A percentile compares a stretch with the other conserved stretches of the same genome.
These are phyloP conservation scores for Timandra comae DNA, from an alignment of 2,888 invertebrate genomes.

Conservation along the genomic window DNA sequence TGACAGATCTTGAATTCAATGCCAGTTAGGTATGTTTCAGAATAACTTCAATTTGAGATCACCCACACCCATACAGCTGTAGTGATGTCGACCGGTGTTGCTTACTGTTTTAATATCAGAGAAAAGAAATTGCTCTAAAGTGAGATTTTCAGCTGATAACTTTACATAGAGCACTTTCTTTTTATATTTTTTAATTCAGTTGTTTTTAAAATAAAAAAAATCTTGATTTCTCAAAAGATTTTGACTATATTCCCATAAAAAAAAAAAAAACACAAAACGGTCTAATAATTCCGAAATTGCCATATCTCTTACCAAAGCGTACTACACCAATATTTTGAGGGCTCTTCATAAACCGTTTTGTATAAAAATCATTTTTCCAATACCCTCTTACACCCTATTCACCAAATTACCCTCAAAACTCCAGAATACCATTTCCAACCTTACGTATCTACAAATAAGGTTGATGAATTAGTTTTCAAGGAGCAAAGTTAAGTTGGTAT, in stretches of 20 bases:
- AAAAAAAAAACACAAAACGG: no score
- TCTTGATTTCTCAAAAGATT: no score
- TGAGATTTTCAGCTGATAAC: neutral
- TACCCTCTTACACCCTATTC: conserved; percentile 54
- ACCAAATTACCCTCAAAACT: conserved; percentile 17
- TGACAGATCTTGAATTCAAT: no score
- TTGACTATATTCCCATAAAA: no score
- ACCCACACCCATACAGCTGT: no score
- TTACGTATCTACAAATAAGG: conserved; percentile 20
- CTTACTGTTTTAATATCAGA: neutral
- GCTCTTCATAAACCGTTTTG: conserved; percentile 42
- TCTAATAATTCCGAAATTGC: conserved; percentile 51
- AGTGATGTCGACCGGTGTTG: no score
- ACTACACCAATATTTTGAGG: conserved; percentile 49
- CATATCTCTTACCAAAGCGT: conserved; percentile 35
- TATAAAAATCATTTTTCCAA: conserved; percentile 62
- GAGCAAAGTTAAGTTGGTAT: conserved; percentile 15
- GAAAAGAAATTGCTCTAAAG: neutral
- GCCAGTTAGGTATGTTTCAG: neutral
- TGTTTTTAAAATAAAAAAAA: neutral
- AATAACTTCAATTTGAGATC: neutral
- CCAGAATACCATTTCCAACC: conserved; percentile 12
- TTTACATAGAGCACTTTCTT: no score
- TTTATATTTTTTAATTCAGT: no score
- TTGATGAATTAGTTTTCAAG: conserved; percentile 2